Evolutionary conservation across 2,797 vertebrate species (phyloP), one percentile per base, ranked within the genome.

Genomic region (Staurois parvus): DNA sequence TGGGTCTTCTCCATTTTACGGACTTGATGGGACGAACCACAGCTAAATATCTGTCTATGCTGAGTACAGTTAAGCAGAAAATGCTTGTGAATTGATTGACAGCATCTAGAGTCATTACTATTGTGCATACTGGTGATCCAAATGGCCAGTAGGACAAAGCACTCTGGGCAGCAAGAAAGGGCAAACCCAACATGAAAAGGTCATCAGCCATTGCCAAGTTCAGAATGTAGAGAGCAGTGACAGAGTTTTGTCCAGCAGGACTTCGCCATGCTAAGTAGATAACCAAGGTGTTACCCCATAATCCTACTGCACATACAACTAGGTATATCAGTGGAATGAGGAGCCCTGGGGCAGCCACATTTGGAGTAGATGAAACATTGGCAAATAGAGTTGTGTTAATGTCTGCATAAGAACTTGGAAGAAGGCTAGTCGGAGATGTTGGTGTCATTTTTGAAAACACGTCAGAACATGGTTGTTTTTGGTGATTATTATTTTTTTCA

Each of bases 51-150:
- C 98, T 97, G 82, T 99, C 98, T 0, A 99, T 94, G 0, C 97
- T 98, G 96, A 99, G 98, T 82, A 98, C 97, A 0, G 97, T 99
- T 90, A 99, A 95, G 89, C 98, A 99, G 93, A 99, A 99, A 91
- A 99, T 99, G 85, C 97, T 98, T 24, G 97, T 99, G 92, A 99
- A 99, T 93, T 99, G 98, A 91, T 98, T 99, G 91, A 98, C 96
- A 13, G 96, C 96, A 83, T 99, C 98, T 37, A 97, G 95, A 0
- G 96, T 97, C 98, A 99, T 99, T 86, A 99, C 97, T 34, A 97
- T 91, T 0, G 97, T 97, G 88, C 98, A 99, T 92, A 98, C 93
- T 91, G 99, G 96, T 62, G 97, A 97, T 3, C 98, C 98, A 1
- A 99, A 99, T 0, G 98, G 98, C 98, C 98, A 99, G 76, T 98